A percentile compares a stretch with the other conserved stretches of the same genome.
Conservation (phyloP, 2,113 vertebrate species). For the Rana temporaria region DNA sequence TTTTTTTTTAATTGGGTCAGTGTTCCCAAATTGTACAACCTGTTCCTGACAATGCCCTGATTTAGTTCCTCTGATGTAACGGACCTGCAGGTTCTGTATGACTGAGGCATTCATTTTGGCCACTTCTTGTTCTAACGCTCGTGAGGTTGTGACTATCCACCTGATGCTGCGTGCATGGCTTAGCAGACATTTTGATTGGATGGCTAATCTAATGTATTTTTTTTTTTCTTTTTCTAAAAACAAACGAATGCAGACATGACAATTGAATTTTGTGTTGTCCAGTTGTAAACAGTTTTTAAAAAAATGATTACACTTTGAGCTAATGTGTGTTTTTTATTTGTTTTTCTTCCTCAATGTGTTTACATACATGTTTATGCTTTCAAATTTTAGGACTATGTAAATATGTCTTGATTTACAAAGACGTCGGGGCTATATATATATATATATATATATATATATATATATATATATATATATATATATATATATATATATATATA, state of each 20-base stretch:
- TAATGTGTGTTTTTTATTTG: not conserved
- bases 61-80: conserved; percentile 84
- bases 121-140: conserved; percentile 73
- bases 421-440: not conserved
- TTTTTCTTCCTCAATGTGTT: not conserved
- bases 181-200: conserved; percentile 74
- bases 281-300: conserved; percentile 44
- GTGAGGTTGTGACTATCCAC: conserved; percentile 79
- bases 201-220: conserved; percentile 65
- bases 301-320: conserved; percentile 48
- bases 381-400: not conserved
- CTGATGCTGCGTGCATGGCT: conserved; percentile 76
- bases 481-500: too few species aligned
- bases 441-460: too few species aligned
- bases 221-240: conserved; percentile 36
- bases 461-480: too few species aligned
- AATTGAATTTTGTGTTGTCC: conserved; percentile 48
- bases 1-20: conserved; percentile 74
- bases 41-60: conserved; percentile 86
- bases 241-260: conserved; percentile 48
- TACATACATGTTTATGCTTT: not conserved
- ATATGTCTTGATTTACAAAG: not conserved
- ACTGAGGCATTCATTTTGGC: conserved; percentile 84
- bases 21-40: conserved; percentile 84
- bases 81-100: conserved; percentile 84